Percentiles rank a stretch among this genome's conserved stretches.
phyloP scores from a whole-genome alignment of 2,113 vertebrate species.

The Misgurnus anguillicaudatus region DNA sequence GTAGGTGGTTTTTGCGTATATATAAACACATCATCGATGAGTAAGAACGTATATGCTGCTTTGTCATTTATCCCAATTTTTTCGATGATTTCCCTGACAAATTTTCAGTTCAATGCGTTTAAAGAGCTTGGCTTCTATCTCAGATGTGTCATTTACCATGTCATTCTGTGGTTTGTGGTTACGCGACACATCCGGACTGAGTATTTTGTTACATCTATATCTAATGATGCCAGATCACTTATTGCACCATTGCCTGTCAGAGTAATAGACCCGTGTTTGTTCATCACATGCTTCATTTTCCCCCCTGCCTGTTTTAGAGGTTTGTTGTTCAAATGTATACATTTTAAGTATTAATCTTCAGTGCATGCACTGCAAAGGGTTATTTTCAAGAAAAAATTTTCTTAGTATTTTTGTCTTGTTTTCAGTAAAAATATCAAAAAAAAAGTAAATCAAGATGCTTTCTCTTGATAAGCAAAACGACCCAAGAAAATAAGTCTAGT shows the following conservation, averaged over 20 bases:
- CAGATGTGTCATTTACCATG: background rate
- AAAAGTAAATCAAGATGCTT: no score
- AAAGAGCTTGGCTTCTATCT: background rate
- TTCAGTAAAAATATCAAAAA: no score
- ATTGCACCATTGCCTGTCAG: background rate
- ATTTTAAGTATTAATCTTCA: no score
- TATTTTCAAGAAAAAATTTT: no score
- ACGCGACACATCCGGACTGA: conserved; percentile 8
- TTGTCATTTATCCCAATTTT: background rate
- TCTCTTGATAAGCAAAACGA: no score
- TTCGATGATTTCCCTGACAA: background rate
- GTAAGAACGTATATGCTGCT: background rate
- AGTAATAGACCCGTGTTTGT: background rate
- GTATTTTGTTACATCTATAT: conserved; percentile 1
- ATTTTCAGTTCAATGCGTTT: background rate
- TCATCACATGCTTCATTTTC: background rate
- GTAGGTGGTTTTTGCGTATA: conserved; percentile 15
- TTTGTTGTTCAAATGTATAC: no score
- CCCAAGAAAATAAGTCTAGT: no score
- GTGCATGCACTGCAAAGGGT: no score
- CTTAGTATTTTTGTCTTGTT: no score
- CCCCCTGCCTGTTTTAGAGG: background rate
- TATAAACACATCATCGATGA: background rate
- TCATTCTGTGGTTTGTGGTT: conserved; percentile 26
- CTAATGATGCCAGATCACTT: background rate